Base-by-base conservation (phyloP, 1,140 invertebrate genomes). In the Bradynema listronoti region DNA sequence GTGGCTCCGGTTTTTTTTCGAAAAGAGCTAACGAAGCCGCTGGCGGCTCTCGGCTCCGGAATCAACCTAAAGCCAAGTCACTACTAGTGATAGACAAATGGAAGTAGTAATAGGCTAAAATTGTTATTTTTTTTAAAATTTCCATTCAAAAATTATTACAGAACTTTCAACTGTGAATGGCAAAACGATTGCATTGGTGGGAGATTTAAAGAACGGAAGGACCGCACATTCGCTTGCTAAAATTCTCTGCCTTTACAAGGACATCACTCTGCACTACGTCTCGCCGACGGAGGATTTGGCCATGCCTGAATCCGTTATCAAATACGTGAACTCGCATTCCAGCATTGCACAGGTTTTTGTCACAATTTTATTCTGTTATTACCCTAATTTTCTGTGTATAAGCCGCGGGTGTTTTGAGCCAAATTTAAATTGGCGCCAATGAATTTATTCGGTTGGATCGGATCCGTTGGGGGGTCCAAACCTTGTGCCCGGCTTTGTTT, bases 111-210 rank as follows among this genome's bases (percentile, higher is more conserved):
- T n/a, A n/a, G n/a, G n/a, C n/a, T 39, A 39, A 39, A 39, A 39
- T 39, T 39, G 11, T 39, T 19, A 39, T 11, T 11, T 39, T 39
- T 11, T 19, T 39, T 39, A 39, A 11, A 39, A 39, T 11, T 19
- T 39, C 11, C 19, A 11, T 39, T 19, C 11, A 11, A 39, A 11
- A 11, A 11, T 11, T 11, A 49, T 49, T 49, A 11, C n/a, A 55
- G 94, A 98, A 82, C 92, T 98, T 65, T 93, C 93, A 61, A 98
- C 93, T 0, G 91, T 98, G 0, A 97, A 98, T 78, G 88, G 88
- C 0, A 82, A 97, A 1, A 94, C 88, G 84, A 83, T 84, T 16
- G 83, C 84, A 9, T 78, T 85, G 78, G 83, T 96, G 46, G 95
- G 95, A 6, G 95, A 99, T 80, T 81, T 99, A 62, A 95, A 94